These are phyloP conservation scores for Microcebus griseorufus DNA, from an alignment of 2,113 vertebrate genomes.

Conservation along the genomic window DNA sequence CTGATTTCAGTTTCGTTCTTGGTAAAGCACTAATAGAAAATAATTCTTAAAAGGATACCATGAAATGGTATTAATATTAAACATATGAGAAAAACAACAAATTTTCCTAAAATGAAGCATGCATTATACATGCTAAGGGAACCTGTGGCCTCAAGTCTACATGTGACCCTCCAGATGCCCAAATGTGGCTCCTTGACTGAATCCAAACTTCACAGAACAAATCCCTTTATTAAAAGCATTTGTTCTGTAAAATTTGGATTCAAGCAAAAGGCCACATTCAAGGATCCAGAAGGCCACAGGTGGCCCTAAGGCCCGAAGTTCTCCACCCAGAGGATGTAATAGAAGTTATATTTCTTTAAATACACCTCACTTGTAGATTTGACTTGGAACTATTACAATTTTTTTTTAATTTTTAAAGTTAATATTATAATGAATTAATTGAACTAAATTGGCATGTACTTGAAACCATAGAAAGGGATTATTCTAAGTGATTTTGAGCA, in stretches of 20 bases:
- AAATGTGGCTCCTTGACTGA: too few relatives aligned
- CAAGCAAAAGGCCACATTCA: too few relatives aligned
- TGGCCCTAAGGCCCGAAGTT: too few relatives aligned
- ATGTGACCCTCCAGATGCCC: too few relatives aligned
- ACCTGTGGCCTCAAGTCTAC: too few relatives aligned
- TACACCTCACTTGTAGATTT: neutral
- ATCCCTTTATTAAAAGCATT: too few relatives aligned
- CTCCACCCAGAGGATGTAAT: neutral
- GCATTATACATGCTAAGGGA: neutral
- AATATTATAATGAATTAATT: neutral
- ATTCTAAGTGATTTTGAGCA: neutral
- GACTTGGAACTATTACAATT: neutral
- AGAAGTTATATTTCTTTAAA: neutral
- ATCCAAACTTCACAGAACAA: too few relatives aligned
- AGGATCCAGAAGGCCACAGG: too few relatives aligned
- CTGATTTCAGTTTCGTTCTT: neutral
- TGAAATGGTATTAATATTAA: neutral
- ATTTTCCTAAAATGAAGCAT: neutral
- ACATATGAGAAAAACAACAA: neutral
- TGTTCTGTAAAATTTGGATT: too few relatives aligned
- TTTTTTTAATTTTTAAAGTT: neutral
- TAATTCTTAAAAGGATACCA: neutral
- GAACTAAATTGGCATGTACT: neutral
- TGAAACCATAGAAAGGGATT: neutral
- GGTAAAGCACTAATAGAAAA: neutral